These are phyloP conservation scores for Gallinago stenura DNA, from an alignment of 2,797 vertebrate species.

Conservation along the genomic window DNA sequence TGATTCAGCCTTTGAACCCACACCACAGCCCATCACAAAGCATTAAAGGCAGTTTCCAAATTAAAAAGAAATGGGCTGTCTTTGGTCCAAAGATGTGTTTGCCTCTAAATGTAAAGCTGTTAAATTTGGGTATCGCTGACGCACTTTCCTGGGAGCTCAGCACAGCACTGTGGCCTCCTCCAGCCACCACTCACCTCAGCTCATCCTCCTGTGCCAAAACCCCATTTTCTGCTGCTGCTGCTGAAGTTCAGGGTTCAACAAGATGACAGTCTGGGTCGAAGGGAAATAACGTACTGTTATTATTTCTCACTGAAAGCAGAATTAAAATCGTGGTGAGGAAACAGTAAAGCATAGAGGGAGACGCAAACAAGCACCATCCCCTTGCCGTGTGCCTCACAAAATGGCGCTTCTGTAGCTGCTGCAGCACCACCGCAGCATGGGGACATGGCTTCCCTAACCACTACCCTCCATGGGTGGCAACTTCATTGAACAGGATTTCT, in stretches of 20 bases:
- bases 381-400: background rate
- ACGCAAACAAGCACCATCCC: background rate
- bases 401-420: background rate
- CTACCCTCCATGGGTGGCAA: rapidly evolving
- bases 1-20: background rate
- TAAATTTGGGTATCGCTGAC: conserved; percentile 18
- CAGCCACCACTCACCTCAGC: background rate
- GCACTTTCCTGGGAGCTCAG: conserved; percentile 32
- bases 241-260: conserved; percentile 6
- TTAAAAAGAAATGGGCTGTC: background rate
- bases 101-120: conserved; percentile 10
- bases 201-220: background rate
- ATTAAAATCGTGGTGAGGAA: background rate
- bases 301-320: background rate
- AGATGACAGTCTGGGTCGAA: background rate
- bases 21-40: background rate
- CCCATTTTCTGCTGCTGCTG: conserved; percentile 19
- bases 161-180: background rate
- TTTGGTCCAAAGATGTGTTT: conserved; percentile 26
- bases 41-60: conserved; percentile 17
- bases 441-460: background rate
- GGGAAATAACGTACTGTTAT: background rate
- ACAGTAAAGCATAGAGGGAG: background rate
- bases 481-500: background rate
- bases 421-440: background rate